Base-by-base conservation (phyloP, 2,113 vertebrate genomes). In the Beaufortia kweichowensis region DNA sequence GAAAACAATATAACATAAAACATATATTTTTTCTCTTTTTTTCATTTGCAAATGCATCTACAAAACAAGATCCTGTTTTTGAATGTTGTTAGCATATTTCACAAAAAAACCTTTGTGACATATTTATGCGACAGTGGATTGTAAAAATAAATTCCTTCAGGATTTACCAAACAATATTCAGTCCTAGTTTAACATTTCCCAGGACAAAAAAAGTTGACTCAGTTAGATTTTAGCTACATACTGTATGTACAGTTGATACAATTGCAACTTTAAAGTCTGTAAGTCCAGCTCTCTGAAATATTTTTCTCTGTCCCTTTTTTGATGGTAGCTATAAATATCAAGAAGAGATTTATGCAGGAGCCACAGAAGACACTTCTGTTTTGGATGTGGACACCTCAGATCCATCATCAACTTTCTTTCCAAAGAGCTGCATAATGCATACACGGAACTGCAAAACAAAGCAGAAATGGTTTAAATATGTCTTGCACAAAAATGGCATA, bases 391-490 rank as follows among this genome's bases (percentile, higher is more conserved):
- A 96, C 41, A 93, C 83, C 84, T 95, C 94, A 57, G 94, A 95
- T 33, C 88, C 89, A 76, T 95, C 95, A 3, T 95, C 94, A 55
- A 87, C 94, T 81, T 92, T 87, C 89, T 93, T 95, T 31, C 95
- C 95, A 85, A 96, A 95, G 53, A 96, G 92, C 81, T 95, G 92
- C 89, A 94, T 84, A 84, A 96, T 95, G 86, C 94, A 95, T 81
- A 88, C 82, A 26, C 94, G 94, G 89, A 96, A 96, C 95, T 95
- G 85, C 41, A 60, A 21, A 9, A 55, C 10, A 60, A 3, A n/a
- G 91, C 88, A n/a, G n/a, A n/a, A n/a, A n/a, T n/a, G n/a, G n/a
- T n/a, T n/a, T n/a, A n/a, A n/a, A n/a, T n/a, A n/a, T n/a, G n/a
- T n/a, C n/a, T n/a, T n/a, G n/a, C n/a, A 53, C 48, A 9, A 53